These are phyloP conservation scores for Radopholus similis DNA, from an alignment of 1,140 invertebrate genomes.

Conservation along the genomic window DNA sequence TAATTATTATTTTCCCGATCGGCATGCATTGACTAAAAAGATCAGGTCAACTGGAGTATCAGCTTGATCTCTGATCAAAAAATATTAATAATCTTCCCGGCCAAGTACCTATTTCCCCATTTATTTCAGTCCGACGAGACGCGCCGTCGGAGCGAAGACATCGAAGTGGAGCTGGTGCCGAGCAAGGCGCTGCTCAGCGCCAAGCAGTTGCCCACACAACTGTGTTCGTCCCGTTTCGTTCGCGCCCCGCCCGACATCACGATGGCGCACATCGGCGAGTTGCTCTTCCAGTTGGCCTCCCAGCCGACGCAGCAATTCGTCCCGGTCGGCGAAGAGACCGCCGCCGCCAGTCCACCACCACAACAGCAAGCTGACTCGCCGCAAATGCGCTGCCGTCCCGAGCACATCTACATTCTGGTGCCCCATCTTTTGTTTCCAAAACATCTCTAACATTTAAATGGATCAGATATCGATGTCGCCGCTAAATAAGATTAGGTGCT, in stretches of 20 bases:
- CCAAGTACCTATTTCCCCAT: too few relatives aligned
- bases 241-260: constrained; percentile 23
- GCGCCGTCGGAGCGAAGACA: constrained; percentile 23
- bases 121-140: constrained; percentile 29
- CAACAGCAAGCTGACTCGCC: neutral
- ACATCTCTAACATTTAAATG: too few relatives aligned
- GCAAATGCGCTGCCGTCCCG: neutral
- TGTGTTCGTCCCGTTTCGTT: constrained; percentile 22
- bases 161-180: constrained; percentile 30
- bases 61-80: neutral
- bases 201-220: neutral
- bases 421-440: too few relatives aligned
- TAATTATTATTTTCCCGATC: neutral
- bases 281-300: neutral
- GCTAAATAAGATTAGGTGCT: too few relatives aligned
- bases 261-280: constrained; percentile 27
- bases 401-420: constrained; percentile 28
- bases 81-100: neutral
- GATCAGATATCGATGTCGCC: too few relatives aligned
- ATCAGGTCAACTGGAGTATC: too few relatives aligned
- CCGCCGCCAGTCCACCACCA: neutral
- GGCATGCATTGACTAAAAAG: too few relatives aligned
- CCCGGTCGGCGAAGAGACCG: neutral
- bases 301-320: neutral
- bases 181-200: constrained; percentile 19